These are phyloP conservation scores for Ceriagrion tenellum DNA, from an alignment of 2,888 invertebrate species.

Conservation along the genomic window DNA sequence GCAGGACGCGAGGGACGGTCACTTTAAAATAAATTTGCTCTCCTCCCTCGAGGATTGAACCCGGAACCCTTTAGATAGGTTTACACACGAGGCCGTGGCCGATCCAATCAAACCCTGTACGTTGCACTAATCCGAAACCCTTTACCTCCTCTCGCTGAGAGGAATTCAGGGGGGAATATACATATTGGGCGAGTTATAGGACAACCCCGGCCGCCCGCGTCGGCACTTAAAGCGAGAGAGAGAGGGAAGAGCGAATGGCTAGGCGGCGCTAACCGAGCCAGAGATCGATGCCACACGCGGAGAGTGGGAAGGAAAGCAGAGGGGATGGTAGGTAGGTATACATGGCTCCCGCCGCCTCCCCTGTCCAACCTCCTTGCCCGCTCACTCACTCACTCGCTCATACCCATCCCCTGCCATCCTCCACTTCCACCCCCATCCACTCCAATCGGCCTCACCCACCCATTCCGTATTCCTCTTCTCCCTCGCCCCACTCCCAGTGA, in stretches of 20 bases:
- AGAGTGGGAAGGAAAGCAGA: neutral
- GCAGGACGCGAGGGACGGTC: no score
- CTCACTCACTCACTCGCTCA: neutral
- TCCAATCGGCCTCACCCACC: neutral
- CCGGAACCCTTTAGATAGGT: no score
- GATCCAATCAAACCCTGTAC: no score
- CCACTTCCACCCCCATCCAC: neutral
- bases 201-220: neutral
- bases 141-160: neutral
- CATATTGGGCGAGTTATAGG: neutral
- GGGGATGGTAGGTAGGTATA: neutral
- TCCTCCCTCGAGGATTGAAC: no score
- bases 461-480: neutral
- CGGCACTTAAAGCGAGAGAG: neutral
- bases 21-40: no score
- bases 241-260: neutral
- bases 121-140: no score
- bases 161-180: neutral
- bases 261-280: neutral
- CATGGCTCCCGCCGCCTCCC: neutral
- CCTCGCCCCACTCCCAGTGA: neutral
- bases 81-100: no score
- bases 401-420: neutral
- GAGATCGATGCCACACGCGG: conserved; percentile 7
- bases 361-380: neutral